A percentile compares a stretch with the other conserved stretches of the same genome.
Evolutionary conservation across 2,888 invertebrate species (phyloP).

Genomic region (Stomorhina lunata): DNA sequence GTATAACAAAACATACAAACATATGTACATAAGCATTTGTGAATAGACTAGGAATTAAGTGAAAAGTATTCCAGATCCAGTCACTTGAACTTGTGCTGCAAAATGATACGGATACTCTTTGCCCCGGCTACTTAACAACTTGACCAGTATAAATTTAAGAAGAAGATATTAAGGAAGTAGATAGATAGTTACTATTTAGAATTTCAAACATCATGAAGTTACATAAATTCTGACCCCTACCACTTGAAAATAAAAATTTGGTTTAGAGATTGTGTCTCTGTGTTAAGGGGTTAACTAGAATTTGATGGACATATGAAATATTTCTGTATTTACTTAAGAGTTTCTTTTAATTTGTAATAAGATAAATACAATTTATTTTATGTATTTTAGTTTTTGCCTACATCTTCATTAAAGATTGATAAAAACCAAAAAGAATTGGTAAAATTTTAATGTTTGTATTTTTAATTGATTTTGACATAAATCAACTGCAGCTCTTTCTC

Average conservation of each 20-base stretch:
- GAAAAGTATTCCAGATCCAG: slow-evolving; percentile 1
- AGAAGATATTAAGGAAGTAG: not conserved
- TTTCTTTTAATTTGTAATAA: slow-evolving; percentile 10
- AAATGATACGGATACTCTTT: slow-evolving; percentile 14
- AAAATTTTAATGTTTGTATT: slow-evolving; percentile 68
- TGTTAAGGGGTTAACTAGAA: not conserved
- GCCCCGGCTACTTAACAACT: slow-evolving; percentile 13
- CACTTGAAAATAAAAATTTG: not conserved
- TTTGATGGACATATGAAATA: slow-evolving; percentile 50
- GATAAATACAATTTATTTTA: not conserved
- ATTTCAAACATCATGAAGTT: not conserved
- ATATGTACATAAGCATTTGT: not conserved
- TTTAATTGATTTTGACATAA: slow-evolving; percentile 79
- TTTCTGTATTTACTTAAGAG: not conserved
- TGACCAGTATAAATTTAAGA: slow-evolving; percentile 46
- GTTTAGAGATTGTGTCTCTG: slow-evolving; percentile 10
- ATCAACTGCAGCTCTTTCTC: slow-evolving; percentile 78
- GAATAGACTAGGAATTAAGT: not conserved
- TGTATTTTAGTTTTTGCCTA: not conserved
- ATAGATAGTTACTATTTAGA: not conserved
- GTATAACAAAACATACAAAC: slow-evolving; percentile 52
- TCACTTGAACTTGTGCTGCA: slow-evolving; percentile 38
- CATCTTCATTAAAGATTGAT: not conserved
- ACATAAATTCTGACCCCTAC: not conserved
- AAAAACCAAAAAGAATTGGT: slow-evolving; percentile 71